Conservation (phyloP, 2,797 vertebrate species). For the Hafferia zeledoni region DNA sequence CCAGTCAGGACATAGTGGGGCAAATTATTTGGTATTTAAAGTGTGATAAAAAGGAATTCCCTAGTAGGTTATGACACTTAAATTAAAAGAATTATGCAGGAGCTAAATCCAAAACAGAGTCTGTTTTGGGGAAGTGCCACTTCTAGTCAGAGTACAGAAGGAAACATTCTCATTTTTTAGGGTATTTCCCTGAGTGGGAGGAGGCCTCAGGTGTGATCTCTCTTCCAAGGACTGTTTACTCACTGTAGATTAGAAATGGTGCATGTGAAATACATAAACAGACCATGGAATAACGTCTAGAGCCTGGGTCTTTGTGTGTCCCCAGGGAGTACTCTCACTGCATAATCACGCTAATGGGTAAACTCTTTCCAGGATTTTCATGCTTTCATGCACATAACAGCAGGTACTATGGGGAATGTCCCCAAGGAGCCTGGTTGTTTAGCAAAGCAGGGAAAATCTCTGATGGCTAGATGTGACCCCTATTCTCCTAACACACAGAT, state of each 20-base stretch:
- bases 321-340: background rate
- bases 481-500: fast-evolving
- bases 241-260: background rate
- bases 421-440: background rate
- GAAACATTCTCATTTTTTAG: background rate
- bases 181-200: background rate
- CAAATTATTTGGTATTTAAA: background rate
- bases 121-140: background rate
- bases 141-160: background rate
- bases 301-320: background rate
- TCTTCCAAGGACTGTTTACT: background rate
- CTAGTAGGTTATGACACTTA: background rate
- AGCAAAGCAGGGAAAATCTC: background rate
- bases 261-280: background rate
- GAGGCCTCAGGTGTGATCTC: background rate
- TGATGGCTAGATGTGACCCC: background rate
- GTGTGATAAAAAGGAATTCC: background rate
- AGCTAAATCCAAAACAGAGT: background rate
- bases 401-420: background rate
- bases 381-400: background rate
- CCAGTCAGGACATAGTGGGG: background rate
- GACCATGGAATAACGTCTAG: fast-evolving
- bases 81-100: background rate
- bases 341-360: background rate
- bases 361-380: background rate